Evolutionary conservation across 2,888 invertebrate genomes (phyloP).

Genomic region (Cheiracanthium punctorium): DNA sequence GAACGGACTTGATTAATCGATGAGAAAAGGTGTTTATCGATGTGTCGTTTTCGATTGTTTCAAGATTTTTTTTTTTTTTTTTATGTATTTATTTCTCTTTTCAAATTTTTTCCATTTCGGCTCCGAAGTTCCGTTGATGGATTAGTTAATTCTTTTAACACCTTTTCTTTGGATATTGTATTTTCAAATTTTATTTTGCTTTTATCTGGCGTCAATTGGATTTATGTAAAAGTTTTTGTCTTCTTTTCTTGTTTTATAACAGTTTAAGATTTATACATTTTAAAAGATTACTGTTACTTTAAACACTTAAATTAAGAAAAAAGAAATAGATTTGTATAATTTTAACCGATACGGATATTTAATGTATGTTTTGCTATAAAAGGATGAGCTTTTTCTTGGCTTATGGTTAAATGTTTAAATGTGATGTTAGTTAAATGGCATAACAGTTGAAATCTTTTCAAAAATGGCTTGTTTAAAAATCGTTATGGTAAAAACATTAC

Average conservation of each 20-base stretch:
- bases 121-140: slow-evolving; percentile 40
- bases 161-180: slow-evolving; percentile 24
- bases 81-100: neutral
- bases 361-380: too few relatives aligned
- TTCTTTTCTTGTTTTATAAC: neutral
- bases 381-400: too few relatives aligned
- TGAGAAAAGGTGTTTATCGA: slow-evolving; percentile 69
- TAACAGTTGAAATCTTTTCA: too few relatives aligned
- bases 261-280: neutral
- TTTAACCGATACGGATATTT: too few relatives aligned
- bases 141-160: slow-evolving; percentile 69
- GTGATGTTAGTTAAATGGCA: too few relatives aligned
- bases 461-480: too few relatives aligned
- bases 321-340: too few relatives aligned
- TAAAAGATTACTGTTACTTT: neutral
- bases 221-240: slow-evolving; percentile 15
- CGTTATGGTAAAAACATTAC: too few relatives aligned
- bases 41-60: slow-evolving; percentile 63
- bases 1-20: slow-evolving; percentile 56
- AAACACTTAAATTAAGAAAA: neutral
- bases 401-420: too few relatives aligned
- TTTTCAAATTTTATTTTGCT: slow-evolving; percentile 21
- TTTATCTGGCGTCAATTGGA: neutral
- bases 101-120: neutral
- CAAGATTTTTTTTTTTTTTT: neutral